Percentiles rank a stretch among this genome's conserved stretches.
phyloP scores from a whole-genome alignment of 2,113 vertebrate genomes.

The Neoarius graeffei region DNA sequence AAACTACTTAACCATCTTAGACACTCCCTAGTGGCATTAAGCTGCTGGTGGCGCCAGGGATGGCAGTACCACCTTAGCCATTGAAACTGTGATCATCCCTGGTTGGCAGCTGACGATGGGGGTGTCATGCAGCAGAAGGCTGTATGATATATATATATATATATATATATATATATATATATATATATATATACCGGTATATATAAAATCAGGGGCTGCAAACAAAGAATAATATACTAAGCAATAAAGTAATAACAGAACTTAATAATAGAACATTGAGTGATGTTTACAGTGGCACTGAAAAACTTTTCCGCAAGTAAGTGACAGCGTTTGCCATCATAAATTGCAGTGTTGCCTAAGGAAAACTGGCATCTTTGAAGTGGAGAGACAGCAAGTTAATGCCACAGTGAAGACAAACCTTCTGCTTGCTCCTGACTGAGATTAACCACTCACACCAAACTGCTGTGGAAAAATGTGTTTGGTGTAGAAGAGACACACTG shows the following conservation, averaged over 20 bases:
- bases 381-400: constrained; percentile 35
- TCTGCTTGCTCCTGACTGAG: constrained; percentile 32
- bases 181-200: no score
- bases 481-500: constrained; percentile 31
- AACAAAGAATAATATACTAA: neutral
- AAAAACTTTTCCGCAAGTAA: constrained; percentile 11
- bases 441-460: constrained; percentile 52
- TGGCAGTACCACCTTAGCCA: no score
- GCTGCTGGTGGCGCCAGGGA: no score
- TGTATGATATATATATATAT: neutral
- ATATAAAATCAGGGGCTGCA: no score
- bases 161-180: no score
- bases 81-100: no score
- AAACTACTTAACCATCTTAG: no score
- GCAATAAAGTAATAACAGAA: neutral
- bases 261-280: neutral
- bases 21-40: no score
- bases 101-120: no score
- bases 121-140: no score
- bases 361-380: constrained; percentile 51
- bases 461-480: constrained; percentile 48
- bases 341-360: constrained; percentile 35
- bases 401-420: constrained; percentile 26
- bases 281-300: constrained; percentile 21
- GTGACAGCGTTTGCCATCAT: constrained; percentile 19